Evolutionary conservation across 1,140 invertebrate species (phyloP), one percentile per base, ranked within the genome.

Genomic region (Notospermus geniculatus): DNA sequence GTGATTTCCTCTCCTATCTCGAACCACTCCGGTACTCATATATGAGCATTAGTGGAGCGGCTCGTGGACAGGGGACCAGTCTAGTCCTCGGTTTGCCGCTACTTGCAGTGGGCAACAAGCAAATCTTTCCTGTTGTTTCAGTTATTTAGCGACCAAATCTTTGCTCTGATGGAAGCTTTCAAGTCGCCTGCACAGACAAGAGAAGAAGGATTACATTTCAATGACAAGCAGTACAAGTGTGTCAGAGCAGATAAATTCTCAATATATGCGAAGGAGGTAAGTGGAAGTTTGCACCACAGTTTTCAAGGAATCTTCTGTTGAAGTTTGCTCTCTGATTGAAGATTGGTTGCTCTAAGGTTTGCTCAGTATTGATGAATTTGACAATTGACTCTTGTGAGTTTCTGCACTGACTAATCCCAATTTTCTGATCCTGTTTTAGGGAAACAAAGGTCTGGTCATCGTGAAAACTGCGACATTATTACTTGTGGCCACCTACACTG

Each of bases 241-340:
- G 71, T 80, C 2, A 60, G 79, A 28, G 76, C 79, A 27, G 80
- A 82, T 58, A 78, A 76, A 64, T 72, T 73, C 46, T 81, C 80
- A 23, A 78, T 82, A 50, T 82, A 82, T 71, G 76, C 74, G 1
- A 80, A 80, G 75, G 72, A 71, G 71, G 80, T 81, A 73, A 72
- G 76, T 73, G 28, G 39, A 13, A n/a, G n/a, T n/a, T n/a, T n/a
- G n/a, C n/a, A n/a, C n/a, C n/a, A n/a, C n/a, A n/a, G n/a, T n/a
- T n/a, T n/a, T n/a, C n/a, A n/a, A n/a, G n/a, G n/a, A n/a, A n/a
- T n/a, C n/a, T n/a, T n/a, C n/a, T n/a, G n/a, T n/a, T n/a, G n/a
- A n/a, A n/a, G n/a, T n/a, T n/a, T n/a, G n/a, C n/a, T n/a, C n/a
- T n/a, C n/a, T n/a, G n/a, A n/a, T n/a, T n/a, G n/a, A n/a, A n/a